These are phyloP conservation scores for Coleophora deauratella DNA, from an alignment of 2,888 invertebrate species.

Conservation along the genomic window DNA sequence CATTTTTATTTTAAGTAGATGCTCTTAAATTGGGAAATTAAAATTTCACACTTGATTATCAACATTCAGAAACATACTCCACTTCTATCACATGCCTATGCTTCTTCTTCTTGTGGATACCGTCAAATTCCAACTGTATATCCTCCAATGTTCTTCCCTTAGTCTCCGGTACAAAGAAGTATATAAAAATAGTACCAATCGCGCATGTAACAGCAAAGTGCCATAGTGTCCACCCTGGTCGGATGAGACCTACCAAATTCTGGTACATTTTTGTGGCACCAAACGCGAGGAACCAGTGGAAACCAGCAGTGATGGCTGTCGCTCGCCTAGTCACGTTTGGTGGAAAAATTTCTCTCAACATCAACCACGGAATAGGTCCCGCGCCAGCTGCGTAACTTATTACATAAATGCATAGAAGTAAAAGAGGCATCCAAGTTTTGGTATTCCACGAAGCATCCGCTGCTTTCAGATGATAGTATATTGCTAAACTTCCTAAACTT, in stretches of 20 bases:
- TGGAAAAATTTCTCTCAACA: constrained; percentile 80
- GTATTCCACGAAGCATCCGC: constrained; percentile 26
- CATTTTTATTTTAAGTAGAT: no score
- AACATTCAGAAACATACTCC: constrained; percentile 45
- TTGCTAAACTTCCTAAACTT: constrained; percentile 62
- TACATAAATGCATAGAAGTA: constrained; percentile 72
- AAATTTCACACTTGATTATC: no score
- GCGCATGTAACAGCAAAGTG: constrained; percentile 77
- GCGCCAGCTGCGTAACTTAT: constrained; percentile 78
- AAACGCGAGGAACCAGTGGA: constrained; percentile 82
- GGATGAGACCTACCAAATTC: constrained; percentile 68
- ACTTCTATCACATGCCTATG: constrained; percentile 65
- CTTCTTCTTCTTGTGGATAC: constrained; percentile 50
- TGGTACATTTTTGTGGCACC: constrained; percentile 77
- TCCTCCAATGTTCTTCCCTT: constrained; percentile 72
- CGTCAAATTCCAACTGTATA: constrained; percentile 70
- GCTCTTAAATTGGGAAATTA: no score
- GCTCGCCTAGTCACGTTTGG: constrained; percentile 76
- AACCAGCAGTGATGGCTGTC: constrained; percentile 78
- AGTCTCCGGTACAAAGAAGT: constrained; percentile 80
- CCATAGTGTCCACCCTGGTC: constrained; percentile 78
- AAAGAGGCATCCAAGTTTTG: constrained; percentile 71
- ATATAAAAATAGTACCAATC: constrained; percentile 76
- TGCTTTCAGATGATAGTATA: constrained; percentile 57
- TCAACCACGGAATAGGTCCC: constrained; percentile 83